Evolutionary conservation across 2,113 vertebrate genomes (phyloP).

Genomic region (Muntiacus muntjak): DNA sequence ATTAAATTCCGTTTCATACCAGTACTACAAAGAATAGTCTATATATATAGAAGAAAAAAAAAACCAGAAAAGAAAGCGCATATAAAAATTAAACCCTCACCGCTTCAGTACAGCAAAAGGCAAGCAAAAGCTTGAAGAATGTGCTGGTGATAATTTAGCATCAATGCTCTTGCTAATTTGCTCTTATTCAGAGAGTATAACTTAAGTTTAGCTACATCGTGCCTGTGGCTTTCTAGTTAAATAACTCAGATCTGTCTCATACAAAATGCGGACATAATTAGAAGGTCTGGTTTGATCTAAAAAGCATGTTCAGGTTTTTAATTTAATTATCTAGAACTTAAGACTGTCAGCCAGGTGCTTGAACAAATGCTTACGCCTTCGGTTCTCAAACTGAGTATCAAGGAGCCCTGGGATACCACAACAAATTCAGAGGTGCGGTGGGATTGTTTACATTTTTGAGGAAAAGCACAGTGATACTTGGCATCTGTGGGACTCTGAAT

Average conservation of each 20-base stretch:
- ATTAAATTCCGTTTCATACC: slow-evolving; percentile 68
- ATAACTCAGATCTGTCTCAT: background rate
- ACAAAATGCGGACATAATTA: background rate
- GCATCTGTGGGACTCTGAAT: no score
- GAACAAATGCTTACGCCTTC: background rate
- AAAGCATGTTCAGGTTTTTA: background rate
- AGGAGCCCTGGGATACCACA: background rate
- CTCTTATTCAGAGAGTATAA: background rate
- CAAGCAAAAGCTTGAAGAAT: no score
- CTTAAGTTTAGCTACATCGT: background rate
- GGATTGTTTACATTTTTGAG: background rate
- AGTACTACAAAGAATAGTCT: slow-evolving; percentile 49
- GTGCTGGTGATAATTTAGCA: rapidly evolving
- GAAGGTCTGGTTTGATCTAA: background rate
- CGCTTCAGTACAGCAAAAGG: rapidly evolving
- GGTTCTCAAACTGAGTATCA: background rate
- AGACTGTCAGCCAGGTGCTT: background rate
- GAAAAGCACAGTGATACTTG: background rate
- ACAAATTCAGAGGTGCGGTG: no score
- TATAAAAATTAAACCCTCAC: background rate
- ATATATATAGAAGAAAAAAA: no score
- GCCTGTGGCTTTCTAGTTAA: background rate
- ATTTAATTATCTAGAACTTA: no score
- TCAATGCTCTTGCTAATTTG: background rate
- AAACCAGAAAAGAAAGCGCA: background rate